These are phyloP conservation scores for Syngnathus typhle DNA, from an alignment of 2,113 vertebrate genomes.

Conservation along the genomic window DNA sequence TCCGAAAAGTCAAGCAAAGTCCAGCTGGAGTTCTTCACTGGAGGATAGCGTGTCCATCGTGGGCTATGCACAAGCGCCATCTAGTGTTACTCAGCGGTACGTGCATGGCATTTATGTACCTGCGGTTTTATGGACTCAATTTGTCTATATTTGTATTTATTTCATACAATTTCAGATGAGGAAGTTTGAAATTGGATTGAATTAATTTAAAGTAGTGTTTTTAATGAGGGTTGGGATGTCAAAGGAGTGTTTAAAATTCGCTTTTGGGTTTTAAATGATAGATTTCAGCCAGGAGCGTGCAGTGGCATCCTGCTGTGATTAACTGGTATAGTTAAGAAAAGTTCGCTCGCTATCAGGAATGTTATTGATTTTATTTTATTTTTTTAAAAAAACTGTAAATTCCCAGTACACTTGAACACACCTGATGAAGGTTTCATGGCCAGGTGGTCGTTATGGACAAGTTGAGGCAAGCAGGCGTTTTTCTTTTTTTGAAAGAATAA, in stretches of 20 bases:
- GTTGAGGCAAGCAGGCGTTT: background rate
- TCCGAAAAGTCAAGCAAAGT: constrained; percentile 2
- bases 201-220: no score
- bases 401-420: constrained; percentile 1
- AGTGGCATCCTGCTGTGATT: no score
- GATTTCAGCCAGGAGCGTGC: no score
- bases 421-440: background rate
- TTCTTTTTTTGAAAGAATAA: background rate
- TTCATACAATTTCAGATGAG: background rate
- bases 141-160: background rate
- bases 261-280: no score
- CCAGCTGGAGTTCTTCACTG: constrained; percentile 1
- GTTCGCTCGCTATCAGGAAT: no score
- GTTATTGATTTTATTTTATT: no score
- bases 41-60: background rate
- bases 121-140: background rate
- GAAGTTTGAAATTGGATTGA: no score
- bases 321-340: no score
- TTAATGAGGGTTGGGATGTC: no score
- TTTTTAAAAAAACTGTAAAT: background rate
- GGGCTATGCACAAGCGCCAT: background rate
- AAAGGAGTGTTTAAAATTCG: no score
- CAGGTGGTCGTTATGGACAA: background rate
- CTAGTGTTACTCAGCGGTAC: background rate
- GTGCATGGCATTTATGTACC: background rate